Evolutionary conservation across 2,113 vertebrate genomes (phyloP), one percentile per base, ranked within the genome.

Genomic region (Tringa solitaria): DNA sequence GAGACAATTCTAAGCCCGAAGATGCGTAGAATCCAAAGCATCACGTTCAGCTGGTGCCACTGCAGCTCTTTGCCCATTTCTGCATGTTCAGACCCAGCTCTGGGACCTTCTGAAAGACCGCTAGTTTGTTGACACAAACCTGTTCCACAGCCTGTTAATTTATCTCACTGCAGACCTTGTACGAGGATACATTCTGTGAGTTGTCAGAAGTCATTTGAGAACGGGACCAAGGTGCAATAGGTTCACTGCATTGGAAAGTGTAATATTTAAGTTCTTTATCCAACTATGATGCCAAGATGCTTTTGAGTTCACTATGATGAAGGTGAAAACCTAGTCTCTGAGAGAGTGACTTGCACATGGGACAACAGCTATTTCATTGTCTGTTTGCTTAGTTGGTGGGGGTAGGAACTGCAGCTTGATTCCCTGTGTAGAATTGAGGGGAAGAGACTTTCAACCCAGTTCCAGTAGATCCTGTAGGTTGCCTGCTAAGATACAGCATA

Each of bases 21-120:
- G 35, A 51, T 61, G 16, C 22, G 0, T 9, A 14, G 79, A n/a
- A 59, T 61, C 54, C 70, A 53, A 32, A 57, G 26, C 2, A 0
- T 68, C 12, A 1, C 32, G 2, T 39, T 22, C 28, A 15, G 72
- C 72, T 68, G 30, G 18, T 60, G 33, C 56, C 3, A 6, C 56
- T 70, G 56, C 51, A 61, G 45, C 81, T 80, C 61, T 82, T 33
- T 82, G n/a, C 48, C 46, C 8, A 0, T 23, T 45, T 33, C 84
- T 89, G 22, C 1, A 0, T 68, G 48, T 46, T 70, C 84, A 87
- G 43, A 68, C 46, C 60, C 63, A 54, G 30, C 75, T 61, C 53
- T 77, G 46, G 68, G 43, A 64, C 2, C 35, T 67, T 37, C 28
- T 43, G 91, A 46, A 77, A 84, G 82, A 48, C 53, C 0, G 6